A percentile compares a stretch with the other conserved stretches of the same genome.
Conservation (phyloP, 2,113 vertebrate species). For the Meriones unguiculatus region DNA sequence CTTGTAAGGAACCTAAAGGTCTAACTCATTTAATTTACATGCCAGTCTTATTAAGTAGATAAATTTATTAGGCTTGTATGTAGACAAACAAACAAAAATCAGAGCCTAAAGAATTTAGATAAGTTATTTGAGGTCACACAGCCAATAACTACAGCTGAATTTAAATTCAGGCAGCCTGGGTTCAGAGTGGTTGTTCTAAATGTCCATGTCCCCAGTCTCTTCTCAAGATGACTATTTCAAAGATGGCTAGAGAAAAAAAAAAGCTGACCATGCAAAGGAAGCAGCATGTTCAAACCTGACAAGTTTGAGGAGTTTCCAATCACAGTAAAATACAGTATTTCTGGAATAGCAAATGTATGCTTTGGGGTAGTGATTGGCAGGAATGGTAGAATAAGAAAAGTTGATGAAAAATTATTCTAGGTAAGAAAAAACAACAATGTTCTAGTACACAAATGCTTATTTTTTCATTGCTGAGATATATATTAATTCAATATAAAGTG, state of each 20-base stretch:
- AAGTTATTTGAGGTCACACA: conserved; percentile 35
- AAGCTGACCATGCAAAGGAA: not conserved
- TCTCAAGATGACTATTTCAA: conserved; percentile 34
- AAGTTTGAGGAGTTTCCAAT: not conserved
- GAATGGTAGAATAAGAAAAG: too few species aligned
- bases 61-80: conserved; percentile 50
- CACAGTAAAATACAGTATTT: not conserved
- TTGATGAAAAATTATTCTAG: too few species aligned
- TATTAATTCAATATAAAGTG: too few species aligned
- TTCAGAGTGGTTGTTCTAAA: not conserved
- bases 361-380: too few species aligned
- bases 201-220: not conserved
- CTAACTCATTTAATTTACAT: conserved; percentile 35
- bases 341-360: too few species aligned
- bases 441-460: too few species aligned
- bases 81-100: not conserved
- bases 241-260: not conserved
- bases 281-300: not conserved
- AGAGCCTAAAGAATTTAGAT: conserved; percentile 37
- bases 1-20: conserved; percentile 52
- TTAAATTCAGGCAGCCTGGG: conserved; percentile 23
- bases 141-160: conserved; percentile 50
- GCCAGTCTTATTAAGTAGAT: conserved; percentile 1
- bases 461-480: too few species aligned
- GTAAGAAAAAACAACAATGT: too few species aligned